Evolutionary conservation across 2,888 invertebrate species (phyloP).

Genomic region (Eustalomyia histrio): DNA sequence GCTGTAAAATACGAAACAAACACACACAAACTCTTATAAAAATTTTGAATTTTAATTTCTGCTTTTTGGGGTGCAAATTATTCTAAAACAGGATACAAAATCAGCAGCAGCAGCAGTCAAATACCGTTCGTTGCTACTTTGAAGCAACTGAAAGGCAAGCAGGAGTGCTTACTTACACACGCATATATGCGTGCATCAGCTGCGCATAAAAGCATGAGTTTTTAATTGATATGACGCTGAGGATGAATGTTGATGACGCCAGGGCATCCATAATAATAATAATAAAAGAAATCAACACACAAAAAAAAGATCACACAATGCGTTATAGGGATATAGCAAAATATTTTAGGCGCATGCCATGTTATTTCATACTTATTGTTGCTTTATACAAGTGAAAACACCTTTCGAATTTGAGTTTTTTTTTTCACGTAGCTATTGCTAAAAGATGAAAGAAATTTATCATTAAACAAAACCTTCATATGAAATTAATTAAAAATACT

Average conservation of each 20-base stretch:
- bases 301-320: not conserved
- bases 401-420: not conserved
- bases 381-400: not conserved
- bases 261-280: not conserved
- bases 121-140: constrained; percentile 38
- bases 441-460: constrained; percentile 2
- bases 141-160: not conserved
- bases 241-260: constrained; percentile 28
- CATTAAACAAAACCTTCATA: not conserved
- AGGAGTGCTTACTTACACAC: constrained; percentile 43
- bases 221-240: constrained; percentile 58
- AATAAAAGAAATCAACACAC: constrained; percentile 24
- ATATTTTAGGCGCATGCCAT: constrained; percentile 36
- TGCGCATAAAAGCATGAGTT: constrained; percentile 53
- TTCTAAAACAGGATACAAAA: constrained; percentile 57
- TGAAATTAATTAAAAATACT: not conserved
- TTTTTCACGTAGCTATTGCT: not conserved
- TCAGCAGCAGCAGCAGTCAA: constrained; percentile 31
- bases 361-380: not conserved
- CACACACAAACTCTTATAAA: not conserved
- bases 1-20: not conserved
- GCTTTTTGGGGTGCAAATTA: constrained; percentile 57
- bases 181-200: constrained; percentile 63
- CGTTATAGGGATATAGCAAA: constrained; percentile 1
- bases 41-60: constrained; percentile 5